Percentiles rank a stretch among this genome's conserved stretches.
phyloP scores from a whole-genome alignment of 23 tunicate genomes.

The Diplosoma virens region DNA sequence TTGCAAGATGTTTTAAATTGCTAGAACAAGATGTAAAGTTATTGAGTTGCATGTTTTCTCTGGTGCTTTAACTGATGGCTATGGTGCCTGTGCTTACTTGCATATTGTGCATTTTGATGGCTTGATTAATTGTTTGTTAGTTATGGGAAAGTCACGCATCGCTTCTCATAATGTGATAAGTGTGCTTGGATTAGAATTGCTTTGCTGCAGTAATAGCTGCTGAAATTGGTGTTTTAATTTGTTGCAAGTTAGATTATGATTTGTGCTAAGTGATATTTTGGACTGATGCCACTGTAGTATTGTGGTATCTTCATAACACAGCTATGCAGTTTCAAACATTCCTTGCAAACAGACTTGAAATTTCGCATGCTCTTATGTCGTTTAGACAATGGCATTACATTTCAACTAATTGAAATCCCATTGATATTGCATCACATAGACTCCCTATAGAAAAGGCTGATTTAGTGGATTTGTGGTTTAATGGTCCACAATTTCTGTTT shows the following conservation, averaged over 20 bases:
- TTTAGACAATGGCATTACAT: slow-evolving; percentile 29
- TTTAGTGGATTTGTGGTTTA: slow-evolving; percentile 21
- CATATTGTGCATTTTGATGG: not conserved
- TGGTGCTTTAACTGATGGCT: slow-evolving; percentile 23
- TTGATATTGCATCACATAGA: slow-evolving; percentile 39
- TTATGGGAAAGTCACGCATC: slow-evolving; percentile 40
- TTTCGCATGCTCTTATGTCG: not conserved
- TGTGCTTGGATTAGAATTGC: slow-evolving; percentile 42
- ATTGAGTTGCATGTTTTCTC: slow-evolving; percentile 31
- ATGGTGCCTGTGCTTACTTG: slow-evolving; percentile 39
- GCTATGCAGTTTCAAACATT: slow-evolving; percentile 8
- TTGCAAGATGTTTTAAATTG: slow-evolving; percentile 24
- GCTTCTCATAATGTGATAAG: slow-evolving; percentile 19
- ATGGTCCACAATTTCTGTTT: slow-evolving; percentile 25
- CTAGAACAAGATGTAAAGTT: not conserved
- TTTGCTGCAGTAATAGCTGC: too few species aligned
- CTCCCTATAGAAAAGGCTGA: slow-evolving; percentile 3
- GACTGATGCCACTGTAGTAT: slow-evolving; percentile 41
- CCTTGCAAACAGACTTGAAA: slow-evolving; percentile 24
- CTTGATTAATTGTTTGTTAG: slow-evolving; percentile 1
- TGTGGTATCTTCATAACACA: slow-evolving; percentile 26
- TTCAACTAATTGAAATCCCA: slow-evolving; percentile 1
- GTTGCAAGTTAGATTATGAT: slow-evolving; percentile 7
- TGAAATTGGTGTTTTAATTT: not conserved
- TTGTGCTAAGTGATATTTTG: not conserved